Evolutionary conservation across 2,113 vertebrate genomes (phyloP), one percentile per base, ranked within the genome.

Genomic region (Phodopus roborovskii): DNA sequence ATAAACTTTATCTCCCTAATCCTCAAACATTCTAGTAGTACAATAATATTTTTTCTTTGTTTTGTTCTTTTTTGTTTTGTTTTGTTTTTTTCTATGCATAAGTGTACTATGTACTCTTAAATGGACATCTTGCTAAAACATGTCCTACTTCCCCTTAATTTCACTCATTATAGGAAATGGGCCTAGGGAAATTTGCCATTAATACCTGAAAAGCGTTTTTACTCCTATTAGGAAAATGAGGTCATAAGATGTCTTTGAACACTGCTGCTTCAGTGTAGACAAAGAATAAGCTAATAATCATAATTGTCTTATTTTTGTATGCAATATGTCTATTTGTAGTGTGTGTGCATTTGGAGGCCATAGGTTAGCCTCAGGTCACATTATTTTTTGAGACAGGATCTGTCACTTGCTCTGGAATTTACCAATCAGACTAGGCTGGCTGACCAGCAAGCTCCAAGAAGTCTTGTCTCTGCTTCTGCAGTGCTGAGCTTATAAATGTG

Each of bases 211-310:
- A 94, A 87, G 33, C 79, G 11, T 91, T 71, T 71, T 71, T 71
- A 16, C 36, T 19, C 28, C 70, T 91, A 56, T 82, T 91, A 3
- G 88, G 71, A 83, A 92, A 60, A 85, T 94, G 81, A 86, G 39
- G 75, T 78, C 93, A 30, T 39, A 53, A 39, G 50, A 60, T 62
- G 53, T 50, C 68, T 81, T 83, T 64, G 0, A 30, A 60, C 74
- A 75, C 70, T 33, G 17, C 24, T 85, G 24, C 33, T 85, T 85
- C 56, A 64, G 0, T 74, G 56, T 75, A n/a, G 36, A 71, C 15
- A 39, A n/a, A 71, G 58, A 77, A 24, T 45, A 45, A 66, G 83
- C 87, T 10, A 48, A 16, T 28, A 74, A 42, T 74, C 24, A 8
- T 42, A 17, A n/a, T 71, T 71, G 28, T 6, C 36, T 70, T 70